Evolutionary conservation across 2,113 vertebrate genomes (phyloP).

Genomic region (Mesoclemmys tuberculata): DNA sequence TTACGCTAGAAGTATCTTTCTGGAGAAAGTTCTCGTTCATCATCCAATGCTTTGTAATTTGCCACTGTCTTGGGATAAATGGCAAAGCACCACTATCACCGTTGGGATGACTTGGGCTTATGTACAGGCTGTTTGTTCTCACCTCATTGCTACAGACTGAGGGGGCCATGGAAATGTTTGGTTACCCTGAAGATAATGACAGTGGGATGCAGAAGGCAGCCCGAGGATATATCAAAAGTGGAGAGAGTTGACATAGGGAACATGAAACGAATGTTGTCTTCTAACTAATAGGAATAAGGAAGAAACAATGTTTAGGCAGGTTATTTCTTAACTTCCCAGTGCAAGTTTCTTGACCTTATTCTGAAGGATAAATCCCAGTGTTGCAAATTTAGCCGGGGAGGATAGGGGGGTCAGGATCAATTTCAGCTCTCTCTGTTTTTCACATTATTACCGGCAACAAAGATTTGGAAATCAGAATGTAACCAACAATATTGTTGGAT

Average conservation of each 20-base stretch:
- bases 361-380: background rate
- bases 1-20: constrained; percentile 41
- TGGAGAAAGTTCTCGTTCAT: constrained; percentile 26
- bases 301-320: background rate
- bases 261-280: background rate
- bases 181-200: background rate
- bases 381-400: too few relatives aligned
- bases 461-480: background rate
- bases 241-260: background rate
- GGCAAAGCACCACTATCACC: fast-evolving
- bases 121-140: background rate
- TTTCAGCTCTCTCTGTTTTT: background rate
- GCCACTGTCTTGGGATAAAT: background rate
- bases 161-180: background rate
- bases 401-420: background rate
- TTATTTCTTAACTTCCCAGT: background rate
- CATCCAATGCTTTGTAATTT: background rate
- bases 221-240: background rate
- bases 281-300: background rate
- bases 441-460: background rate
- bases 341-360: background rate
- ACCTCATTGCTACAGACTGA: background rate
- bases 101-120: background rate
- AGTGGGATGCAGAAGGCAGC: background rate
- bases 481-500: background rate